Base-by-base conservation (phyloP, 2,888 invertebrate genomes). In the Drosophila anomalipes region DNA sequence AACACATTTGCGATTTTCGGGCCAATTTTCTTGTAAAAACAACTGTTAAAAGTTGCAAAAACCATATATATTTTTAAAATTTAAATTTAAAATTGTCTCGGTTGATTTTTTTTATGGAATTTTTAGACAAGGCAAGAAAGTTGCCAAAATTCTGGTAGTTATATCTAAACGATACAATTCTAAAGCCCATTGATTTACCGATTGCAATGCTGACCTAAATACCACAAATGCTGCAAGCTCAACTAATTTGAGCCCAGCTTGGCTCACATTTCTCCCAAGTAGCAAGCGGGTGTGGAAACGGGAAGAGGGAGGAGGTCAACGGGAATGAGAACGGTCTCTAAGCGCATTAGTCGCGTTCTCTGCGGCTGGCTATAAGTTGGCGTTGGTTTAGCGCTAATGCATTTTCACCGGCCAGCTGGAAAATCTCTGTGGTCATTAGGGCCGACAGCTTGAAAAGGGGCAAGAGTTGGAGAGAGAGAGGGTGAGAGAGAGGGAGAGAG, bases 391-490 rank as follows among this genome's bases (percentile, higher is more conserved):
- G 74, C 58, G 87, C 67, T 82, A 82, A 79, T 82, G 79, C 82
- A 79, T 82, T 82, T 79, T 74, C 70, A 63, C 70, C 68, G 74
- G 35, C 79, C 90, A 86, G 89, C 89, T 90, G 89, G 89, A 74
- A 76, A 85, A 90, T 75, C 83, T 85, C 77, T 70, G 66, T 62
- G 85, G 83, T 85, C 80, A 90, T 85, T 85, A 83, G 80, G 90
- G 89, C 74, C 69, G 57, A 65, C 58, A 60, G 39, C 56, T 57
- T 33, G 32, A 67, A 68, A 57, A 47, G 37, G 61, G 32, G 22
- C 47, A 47, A 47, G 9, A 47, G 26, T 47, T 16, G 22, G n/a
- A 12, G 64, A 57, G 2, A 22, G 22, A 22, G 22, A 22, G 22
- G 22, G 22, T 22, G 22, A 33, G 19, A 41, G 49, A 35, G 19